These are phyloP conservation scores for Amphimedon queenslandica DNA, from an alignment of 37 sponge, comb jelly and placozoan species.

Conservation along the genomic window DNA sequence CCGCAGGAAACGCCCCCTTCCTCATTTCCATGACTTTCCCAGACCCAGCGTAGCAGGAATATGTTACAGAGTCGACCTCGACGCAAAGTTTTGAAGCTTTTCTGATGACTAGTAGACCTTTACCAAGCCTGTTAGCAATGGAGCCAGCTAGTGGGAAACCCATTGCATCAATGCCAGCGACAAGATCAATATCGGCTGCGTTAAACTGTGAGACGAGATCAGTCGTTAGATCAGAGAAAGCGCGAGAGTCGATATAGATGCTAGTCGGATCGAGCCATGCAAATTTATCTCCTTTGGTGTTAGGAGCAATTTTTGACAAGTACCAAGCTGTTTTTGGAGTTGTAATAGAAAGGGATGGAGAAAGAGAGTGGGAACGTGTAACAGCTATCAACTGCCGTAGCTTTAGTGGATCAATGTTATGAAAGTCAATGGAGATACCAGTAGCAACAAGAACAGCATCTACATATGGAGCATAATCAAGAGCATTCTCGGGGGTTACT, in stretches of 20 bases:
- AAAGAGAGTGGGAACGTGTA: not conserved
- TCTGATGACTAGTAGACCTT: constrained; percentile 2
- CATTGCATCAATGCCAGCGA: constrained; percentile 15
- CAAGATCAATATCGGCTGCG: not conserved
- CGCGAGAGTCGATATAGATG: not conserved
- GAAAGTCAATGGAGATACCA: constrained; percentile 16
- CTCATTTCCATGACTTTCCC: constrained; percentile 7
- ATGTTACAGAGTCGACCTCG: not conserved
- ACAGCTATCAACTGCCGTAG: not conserved
- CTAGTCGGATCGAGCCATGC: constrained; percentile 16
- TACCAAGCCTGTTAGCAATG: constrained; percentile 2
- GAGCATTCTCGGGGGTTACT: constrained; percentile 11
- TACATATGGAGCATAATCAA: not conserved
- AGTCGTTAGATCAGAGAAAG: not conserved
- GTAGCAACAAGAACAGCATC: constrained; percentile 21
- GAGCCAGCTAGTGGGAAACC: constrained; percentile 10
- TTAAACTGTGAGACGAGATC: constrained; percentile 7
- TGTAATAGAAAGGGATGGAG: not conserved
- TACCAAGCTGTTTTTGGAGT: too few species aligned
- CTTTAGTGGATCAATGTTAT: constrained; percentile 15
- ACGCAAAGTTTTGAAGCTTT: constrained; percentile 10
- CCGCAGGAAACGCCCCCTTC: not conserved
- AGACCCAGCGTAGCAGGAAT: not conserved
- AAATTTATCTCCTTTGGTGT: constrained; percentile 7
- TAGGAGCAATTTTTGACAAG: constrained; percentile 2